A percentile compares a stretch with the other conserved stretches of the same genome.
Conservation (phyloP, 2,888 invertebrate genomes). For the Luperina testacea region DNA sequence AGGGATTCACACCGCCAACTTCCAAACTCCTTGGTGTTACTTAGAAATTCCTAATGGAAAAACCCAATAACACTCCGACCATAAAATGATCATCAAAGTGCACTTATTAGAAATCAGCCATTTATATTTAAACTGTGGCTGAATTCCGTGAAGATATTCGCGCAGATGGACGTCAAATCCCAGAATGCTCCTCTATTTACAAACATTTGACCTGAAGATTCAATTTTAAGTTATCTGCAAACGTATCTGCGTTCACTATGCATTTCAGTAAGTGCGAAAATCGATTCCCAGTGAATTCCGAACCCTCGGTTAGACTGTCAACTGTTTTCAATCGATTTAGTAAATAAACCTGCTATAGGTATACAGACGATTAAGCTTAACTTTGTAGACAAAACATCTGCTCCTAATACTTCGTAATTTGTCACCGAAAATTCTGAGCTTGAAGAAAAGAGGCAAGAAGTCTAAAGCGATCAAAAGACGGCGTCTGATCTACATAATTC, state of each 20-base stretch:
- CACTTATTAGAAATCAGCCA: slow-evolving; percentile 15
- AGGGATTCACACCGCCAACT: no score
- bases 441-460: slow-evolving; percentile 21
- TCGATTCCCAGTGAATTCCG: slow-evolving; percentile 32
- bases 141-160: slow-evolving; percentile 35
- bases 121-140: slow-evolving; percentile 27
- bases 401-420: slow-evolving; percentile 24
- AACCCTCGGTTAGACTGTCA: slow-evolving; percentile 15
- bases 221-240: slow-evolving; percentile 61
- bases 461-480: slow-evolving; percentile 29
- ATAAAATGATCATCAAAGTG: neutral
- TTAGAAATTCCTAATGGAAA: no score
- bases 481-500: slow-evolving; percentile 46
- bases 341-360: slow-evolving; percentile 9
- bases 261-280: slow-evolving; percentile 59
- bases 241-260: slow-evolving; percentile 37
- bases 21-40: no score
- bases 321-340: slow-evolving; percentile 20
- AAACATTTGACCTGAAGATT: slow-evolving; percentile 54
- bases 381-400: slow-evolving; percentile 40
- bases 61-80: no score
- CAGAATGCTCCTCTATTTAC: slow-evolving; percentile 34
- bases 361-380: slow-evolving; percentile 16
- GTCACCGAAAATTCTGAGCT: slow-evolving; percentile 14
- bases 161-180: slow-evolving; percentile 20